phyloP scores from a whole-genome alignment of 2,888 invertebrate genomes.

The Tuberolachnus salignus region DNA sequence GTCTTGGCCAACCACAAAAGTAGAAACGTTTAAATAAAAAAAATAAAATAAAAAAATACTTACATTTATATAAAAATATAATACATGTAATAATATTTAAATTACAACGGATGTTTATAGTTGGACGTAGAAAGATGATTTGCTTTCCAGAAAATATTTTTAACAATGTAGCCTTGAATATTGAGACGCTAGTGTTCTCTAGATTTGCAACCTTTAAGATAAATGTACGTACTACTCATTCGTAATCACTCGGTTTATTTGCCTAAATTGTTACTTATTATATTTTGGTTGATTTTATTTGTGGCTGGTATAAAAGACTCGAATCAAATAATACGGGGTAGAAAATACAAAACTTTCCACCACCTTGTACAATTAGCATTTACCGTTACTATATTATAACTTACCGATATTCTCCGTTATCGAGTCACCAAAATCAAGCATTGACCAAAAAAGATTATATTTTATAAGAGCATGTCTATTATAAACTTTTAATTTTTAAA shows the following conservation, averaged over 20 bases:
- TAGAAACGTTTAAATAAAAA: conserved; percentile 17
- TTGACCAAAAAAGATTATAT: too few relatives aligned
- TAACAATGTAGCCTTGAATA: conserved; percentile 19
- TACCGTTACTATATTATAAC: too few relatives aligned
- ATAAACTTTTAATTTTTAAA: too few relatives aligned
- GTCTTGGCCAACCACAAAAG: conserved; percentile 54
- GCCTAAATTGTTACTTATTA: too few relatives aligned
- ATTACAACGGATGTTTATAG: conserved; percentile 8
- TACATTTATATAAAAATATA: conserved; percentile 21
- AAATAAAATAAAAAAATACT: conserved; percentile 13
- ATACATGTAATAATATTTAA: conserved; percentile 7
- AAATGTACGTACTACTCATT: not conserved
- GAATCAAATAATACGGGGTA: too few relatives aligned
- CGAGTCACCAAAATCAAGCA: too few relatives aligned
- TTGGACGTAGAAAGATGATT: conserved; percentile 18
- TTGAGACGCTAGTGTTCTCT: not conserved
- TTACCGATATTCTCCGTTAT: too few relatives aligned
- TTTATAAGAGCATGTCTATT: too few relatives aligned
- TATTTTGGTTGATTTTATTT: too few relatives aligned
- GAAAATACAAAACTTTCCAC: too few relatives aligned
- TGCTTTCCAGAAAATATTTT: not conserved
- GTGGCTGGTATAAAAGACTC: too few relatives aligned
- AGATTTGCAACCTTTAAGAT: not conserved
- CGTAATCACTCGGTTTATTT: not conserved
- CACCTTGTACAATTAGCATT: too few relatives aligned